Percentiles rank a stretch among this genome's conserved stretches.
phyloP scores from a whole-genome alignment of 2,797 vertebrate genomes.

The Gallinago nigripennis region DNA sequence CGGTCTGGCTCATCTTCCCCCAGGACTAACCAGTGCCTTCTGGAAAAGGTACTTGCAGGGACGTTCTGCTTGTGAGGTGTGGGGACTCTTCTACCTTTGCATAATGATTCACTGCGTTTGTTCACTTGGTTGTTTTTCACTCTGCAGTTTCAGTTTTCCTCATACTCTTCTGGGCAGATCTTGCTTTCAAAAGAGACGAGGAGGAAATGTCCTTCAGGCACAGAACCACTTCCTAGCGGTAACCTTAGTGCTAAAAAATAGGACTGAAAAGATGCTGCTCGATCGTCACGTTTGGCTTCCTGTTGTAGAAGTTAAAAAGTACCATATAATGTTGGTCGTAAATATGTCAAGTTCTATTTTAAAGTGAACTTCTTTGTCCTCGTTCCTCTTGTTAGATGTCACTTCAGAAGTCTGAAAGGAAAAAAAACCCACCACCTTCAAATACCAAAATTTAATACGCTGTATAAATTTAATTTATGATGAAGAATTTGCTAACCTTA shows the following conservation, averaged over 20 bases:
- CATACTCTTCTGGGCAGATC: not conserved
- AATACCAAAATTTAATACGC: not conserved
- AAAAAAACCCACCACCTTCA: not conserved
- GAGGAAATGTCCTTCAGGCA: not conserved
- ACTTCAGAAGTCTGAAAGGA: not conserved
- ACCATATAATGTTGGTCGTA: not conserved
- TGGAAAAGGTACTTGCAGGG: not conserved
- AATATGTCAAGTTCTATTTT: not conserved
- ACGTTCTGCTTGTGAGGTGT: not conserved
- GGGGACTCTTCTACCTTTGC: not conserved
- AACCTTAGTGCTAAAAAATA: not conserved
- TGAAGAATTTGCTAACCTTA: constrained; percentile 9
- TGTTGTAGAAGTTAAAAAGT: not conserved
- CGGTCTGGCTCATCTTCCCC: not conserved
- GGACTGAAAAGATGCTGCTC: not conserved
- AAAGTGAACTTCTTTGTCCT: not conserved
- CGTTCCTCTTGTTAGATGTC: not conserved
- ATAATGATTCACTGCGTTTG: fast-evolving
- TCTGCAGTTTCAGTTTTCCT: not conserved
- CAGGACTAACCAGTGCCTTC: not conserved
- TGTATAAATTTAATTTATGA: constrained; percentile 11
- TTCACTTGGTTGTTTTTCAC: not conserved
- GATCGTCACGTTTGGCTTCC: not conserved
- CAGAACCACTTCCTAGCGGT: not conserved
- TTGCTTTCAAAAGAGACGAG: not conserved